Percentiles rank a stretch among this genome's conserved stretches.
These are phyloP conservation scores for Monopis laevigella DNA, from an alignment of 2,888 invertebrate species.

Conservation along the genomic window DNA sequence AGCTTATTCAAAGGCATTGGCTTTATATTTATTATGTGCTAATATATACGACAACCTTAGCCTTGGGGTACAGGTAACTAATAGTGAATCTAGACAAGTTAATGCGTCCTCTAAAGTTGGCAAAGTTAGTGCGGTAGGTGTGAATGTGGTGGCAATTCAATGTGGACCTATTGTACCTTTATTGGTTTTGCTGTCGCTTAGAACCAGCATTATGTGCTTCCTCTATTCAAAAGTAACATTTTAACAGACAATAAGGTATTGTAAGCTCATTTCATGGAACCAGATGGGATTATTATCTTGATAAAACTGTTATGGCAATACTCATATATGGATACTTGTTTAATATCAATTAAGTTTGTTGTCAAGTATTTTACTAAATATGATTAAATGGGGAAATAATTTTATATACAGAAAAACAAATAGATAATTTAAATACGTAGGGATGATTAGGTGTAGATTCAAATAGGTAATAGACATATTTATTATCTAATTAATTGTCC, in stretches of 20 bases:
- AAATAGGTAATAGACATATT: too few species aligned
- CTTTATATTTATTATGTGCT: too few species aligned
- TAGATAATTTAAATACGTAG: too few species aligned
- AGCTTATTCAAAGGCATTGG: too few species aligned
- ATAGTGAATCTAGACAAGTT: conserved; percentile 9
- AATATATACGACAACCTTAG: neutral
- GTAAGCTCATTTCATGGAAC: neutral
- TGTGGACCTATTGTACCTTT: conserved; percentile 43
- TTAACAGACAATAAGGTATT: conserved; percentile 9
- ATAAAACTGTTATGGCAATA: conserved; percentile 2
- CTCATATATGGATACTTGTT: neutral
- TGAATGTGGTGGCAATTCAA: conserved; percentile 14
- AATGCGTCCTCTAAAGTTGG: conserved; percentile 8
- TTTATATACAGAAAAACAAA: too few species aligned
- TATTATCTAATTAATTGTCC: too few species aligned
- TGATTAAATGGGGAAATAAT: too few species aligned
- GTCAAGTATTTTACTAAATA: too few species aligned
- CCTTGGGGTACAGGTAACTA: conserved; percentile 4
- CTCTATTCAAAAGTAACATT: conserved; percentile 1
- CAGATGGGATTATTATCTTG: neutral
- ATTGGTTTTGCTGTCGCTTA: conserved; percentile 27
- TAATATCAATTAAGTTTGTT: too few species aligned
- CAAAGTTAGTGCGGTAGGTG: conserved; percentile 5
- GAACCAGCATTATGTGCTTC: conserved; percentile 9
- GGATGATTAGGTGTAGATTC: too few species aligned